Evolutionary conservation across 2,797 vertebrate genomes (phyloP).

Genomic region (Carduelis carduelis): DNA sequence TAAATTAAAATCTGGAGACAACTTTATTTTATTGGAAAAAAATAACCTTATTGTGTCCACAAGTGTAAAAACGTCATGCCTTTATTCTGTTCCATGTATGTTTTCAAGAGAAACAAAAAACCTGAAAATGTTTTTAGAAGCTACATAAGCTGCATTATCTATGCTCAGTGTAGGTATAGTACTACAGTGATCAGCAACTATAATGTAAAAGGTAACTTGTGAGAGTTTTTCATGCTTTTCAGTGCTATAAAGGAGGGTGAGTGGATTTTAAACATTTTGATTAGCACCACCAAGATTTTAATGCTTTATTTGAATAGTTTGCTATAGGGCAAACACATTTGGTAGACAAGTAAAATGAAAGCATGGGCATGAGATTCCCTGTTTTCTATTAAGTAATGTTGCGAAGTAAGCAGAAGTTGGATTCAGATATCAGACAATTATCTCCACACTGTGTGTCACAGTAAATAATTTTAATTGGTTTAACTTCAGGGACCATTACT

Average conservation of each 20-base stretch:
- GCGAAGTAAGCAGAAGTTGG: conserved; percentile 82
- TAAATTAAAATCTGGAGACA: background rate
- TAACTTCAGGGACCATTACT: conserved; percentile 87
- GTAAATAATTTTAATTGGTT: conserved; percentile 90
- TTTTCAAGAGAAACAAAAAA: background rate
- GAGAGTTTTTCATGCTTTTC: conserved; percentile 69
- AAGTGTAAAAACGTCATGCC: background rate
- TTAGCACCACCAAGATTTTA: conserved; percentile 79
- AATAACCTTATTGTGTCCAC: background rate
- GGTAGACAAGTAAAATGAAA: conserved; percentile 78
- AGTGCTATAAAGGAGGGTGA: conserved; percentile 73
- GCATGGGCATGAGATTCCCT: conserved; percentile 72
- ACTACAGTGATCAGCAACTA: conserved; percentile 67
- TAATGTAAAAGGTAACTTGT: conserved; percentile 69
- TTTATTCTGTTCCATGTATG: background rate
- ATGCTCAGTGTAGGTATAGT: conserved; percentile 6
- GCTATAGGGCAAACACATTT: conserved; percentile 82
- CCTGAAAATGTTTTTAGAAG: background rate
- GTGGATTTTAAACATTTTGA: conserved; percentile 80
- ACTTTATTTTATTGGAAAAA: background rate
- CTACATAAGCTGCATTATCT: conserved; percentile 49
- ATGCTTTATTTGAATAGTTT: conserved; percentile 81
- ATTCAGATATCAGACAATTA: conserved; percentile 85
- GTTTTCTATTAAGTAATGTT: conserved; percentile 82
- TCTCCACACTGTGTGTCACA: conserved; percentile 83